phyloP scores from a whole-genome alignment of 2,888 invertebrate species.

The Chesias legatella region DNA sequence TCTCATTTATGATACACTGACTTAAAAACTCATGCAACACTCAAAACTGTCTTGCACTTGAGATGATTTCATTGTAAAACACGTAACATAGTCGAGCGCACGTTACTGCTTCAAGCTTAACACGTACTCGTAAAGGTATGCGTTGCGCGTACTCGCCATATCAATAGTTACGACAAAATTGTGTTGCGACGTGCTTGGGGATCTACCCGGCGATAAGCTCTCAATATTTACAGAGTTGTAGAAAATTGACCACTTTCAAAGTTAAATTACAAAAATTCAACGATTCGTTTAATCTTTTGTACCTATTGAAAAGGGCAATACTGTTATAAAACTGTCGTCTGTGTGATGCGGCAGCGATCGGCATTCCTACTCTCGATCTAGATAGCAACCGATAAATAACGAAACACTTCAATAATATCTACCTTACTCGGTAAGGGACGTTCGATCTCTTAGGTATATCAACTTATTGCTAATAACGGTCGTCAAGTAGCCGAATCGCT shows the following conservation, averaged over 20 bases:
- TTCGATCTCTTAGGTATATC: slow-evolving; percentile 79
- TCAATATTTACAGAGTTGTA: slow-evolving; percentile 78
- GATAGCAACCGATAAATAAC: slow-evolving; percentile 70
- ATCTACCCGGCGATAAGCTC: slow-evolving; percentile 76
- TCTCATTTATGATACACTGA: slow-evolving; percentile 73
- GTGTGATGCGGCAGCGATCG: slow-evolving; percentile 23
- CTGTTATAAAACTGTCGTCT: slow-evolving; percentile 47
- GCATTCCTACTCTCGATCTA: slow-evolving; percentile 38
- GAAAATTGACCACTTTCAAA: slow-evolving; percentile 78
- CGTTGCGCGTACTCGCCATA: slow-evolving; percentile 48
- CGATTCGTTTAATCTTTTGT: slow-evolving; percentile 62
- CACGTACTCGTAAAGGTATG: slow-evolving; percentile 69
- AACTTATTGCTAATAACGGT: slow-evolving; percentile 77
- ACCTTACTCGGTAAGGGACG: slow-evolving; percentile 81
- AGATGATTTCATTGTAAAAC: slow-evolving; percentile 61
- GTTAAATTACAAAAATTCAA: slow-evolving; percentile 72
- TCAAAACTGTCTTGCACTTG: slow-evolving; percentile 67
- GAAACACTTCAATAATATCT: slow-evolving; percentile 71
- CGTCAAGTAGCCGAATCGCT: slow-evolving; percentile 67
- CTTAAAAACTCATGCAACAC: slow-evolving; percentile 66
- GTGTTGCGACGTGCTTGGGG: slow-evolving; percentile 74
- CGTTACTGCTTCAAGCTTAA: slow-evolving; percentile 74
- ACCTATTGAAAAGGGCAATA: slow-evolving; percentile 71
- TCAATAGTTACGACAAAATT: slow-evolving; percentile 58
- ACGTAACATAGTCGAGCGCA: slow-evolving; percentile 69